Conservation (phyloP, 2,888 invertebrate genomes). For the Macrophya annulata region DNA sequence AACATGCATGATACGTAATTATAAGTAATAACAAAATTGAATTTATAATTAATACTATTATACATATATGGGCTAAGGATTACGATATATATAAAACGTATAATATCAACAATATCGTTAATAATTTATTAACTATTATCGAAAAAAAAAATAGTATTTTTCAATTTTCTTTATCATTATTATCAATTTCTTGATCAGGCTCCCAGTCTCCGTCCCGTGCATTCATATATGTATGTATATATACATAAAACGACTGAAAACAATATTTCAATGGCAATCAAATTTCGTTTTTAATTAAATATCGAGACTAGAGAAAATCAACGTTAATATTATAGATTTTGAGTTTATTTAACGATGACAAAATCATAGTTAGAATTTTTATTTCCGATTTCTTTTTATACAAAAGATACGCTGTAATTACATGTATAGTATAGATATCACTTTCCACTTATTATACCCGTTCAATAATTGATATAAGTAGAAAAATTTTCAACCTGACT, state of each 20-base stretch:
- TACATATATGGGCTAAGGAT: background rate
- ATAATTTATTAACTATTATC: slow-evolving; percentile 11
- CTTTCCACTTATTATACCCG: background rate
- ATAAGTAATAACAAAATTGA: background rate
- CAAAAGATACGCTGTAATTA: background rate
- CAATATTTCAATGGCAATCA: background rate
- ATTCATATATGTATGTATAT: too few relatives aligned
- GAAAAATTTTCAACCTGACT: background rate
- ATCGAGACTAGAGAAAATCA: background rate
- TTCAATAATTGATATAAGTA: background rate
- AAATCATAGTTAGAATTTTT: background rate
- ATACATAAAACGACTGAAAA: background rate
- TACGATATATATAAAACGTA: background rate
- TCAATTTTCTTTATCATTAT: background rate
- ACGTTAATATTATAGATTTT: background rate
- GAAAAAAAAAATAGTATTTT: background rate
- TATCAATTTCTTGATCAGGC: background rate
- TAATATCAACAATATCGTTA: background rate
- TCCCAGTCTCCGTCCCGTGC: background rate
- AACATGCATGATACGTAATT: slow-evolving; percentile 43
- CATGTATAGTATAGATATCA: background rate
- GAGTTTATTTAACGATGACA: background rate
- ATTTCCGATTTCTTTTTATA: background rate
- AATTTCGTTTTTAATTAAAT: background rate
- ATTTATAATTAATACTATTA: slow-evolving; percentile 20